These are phyloP conservation scores for Anser brachyrhynchus DNA, from an alignment of 2,113 vertebrate genomes.

Conservation along the genomic window DNA sequence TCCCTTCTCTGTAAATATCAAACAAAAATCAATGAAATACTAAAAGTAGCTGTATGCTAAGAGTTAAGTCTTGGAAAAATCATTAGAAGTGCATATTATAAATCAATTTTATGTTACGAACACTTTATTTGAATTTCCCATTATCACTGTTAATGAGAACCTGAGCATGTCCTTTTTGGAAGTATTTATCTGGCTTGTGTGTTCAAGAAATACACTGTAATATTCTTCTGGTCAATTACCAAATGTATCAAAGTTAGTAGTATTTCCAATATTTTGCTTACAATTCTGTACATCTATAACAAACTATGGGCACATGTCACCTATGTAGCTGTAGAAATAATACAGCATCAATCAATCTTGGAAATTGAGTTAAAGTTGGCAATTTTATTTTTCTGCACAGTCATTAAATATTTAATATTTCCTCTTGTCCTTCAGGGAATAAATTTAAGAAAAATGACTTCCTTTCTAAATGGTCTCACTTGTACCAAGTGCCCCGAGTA, in stretches of 20 bases:
- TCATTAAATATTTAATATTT: slow-evolving; percentile 38
- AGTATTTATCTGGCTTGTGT: background rate
- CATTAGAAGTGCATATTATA: background rate
- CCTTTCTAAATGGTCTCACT: background rate
- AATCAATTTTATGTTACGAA: background rate
- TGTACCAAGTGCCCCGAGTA: background rate
- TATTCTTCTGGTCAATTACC: background rate
- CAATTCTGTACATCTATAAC: background rate
- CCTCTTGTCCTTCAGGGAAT: background rate
- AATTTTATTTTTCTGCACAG: background rate
- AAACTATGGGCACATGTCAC: background rate
- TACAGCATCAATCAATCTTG: background rate
- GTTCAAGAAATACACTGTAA: background rate
- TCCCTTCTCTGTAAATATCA: background rate
- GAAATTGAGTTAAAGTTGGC: slow-evolving; percentile 13
- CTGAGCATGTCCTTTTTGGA: background rate
- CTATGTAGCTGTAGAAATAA: background rate
- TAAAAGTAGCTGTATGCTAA: background rate
- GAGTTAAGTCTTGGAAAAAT: background rate
- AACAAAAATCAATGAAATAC: background rate
- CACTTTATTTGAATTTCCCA: background rate
- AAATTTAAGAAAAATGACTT: background rate
- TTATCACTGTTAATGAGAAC: background rate
- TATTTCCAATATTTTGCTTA: background rate
- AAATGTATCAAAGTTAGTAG: background rate